Evolutionary conservation across 2,888 invertebrate species (phyloP), one percentile per base, ranked within the genome.

Genomic region (Cosmia trapezina): DNA sequence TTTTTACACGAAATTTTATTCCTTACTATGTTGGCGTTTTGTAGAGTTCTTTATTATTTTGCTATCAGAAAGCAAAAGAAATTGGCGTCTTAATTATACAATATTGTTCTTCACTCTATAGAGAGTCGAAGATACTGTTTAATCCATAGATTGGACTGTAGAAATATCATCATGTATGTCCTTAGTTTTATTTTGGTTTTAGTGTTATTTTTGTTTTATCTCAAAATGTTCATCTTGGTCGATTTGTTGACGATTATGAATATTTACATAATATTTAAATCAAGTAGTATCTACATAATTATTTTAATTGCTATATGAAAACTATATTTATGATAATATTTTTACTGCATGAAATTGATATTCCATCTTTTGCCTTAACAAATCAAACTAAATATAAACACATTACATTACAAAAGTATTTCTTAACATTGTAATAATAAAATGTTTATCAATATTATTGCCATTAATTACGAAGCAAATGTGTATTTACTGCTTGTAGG

Each of bases 1-100:
- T 75, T 84, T 85, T 86, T 86, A 84, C 56, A 73, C 57, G 19
- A 73, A 72, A 80, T 83, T 66, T 70, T 73, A 61, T 83, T 83
- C 41, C 51, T 62, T 72, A 70, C 57, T 71, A 63, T 66, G 28
- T 54, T 63, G 19, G 11, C 51, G 33, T 51, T 51, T 60, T 45
- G 45, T 28, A 49, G 53, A 56, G 37, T 12, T 14, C 37, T 74
- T 33, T 22, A 37, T 12, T 19, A 12, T 41, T 19, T 60, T 53
- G 51, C n/a, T 74, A 14, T 41, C 8, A 0, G 9, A n/a, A 56
- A 37, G 7, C 9, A 6, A 43, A 22, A 9, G 2, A 49, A 28
- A 43, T 33, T 69, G 4, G 0, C 5, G 8, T 11, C n/a, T 47
- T 28, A 14, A 28, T 56, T 49, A 19, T 2, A 19, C 9, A 2